These are phyloP conservation scores for Dermatemys mawii DNA, from an alignment of 2,113 vertebrate genomes.

Conservation along the genomic window DNA sequence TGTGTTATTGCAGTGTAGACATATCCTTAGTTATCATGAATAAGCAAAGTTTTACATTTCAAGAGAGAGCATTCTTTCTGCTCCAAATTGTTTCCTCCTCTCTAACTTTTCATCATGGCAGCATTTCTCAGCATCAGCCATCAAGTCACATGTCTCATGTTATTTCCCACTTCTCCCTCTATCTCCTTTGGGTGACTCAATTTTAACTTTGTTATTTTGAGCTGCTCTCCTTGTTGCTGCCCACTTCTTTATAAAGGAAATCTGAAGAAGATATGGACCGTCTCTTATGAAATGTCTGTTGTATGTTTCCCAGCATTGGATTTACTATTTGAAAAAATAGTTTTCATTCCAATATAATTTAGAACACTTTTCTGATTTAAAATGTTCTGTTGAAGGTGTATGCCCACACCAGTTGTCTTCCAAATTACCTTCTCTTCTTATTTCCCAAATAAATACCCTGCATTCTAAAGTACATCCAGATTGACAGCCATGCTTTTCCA, in stretches of 20 bases:
- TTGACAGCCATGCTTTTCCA: no score
- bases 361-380: background rate
- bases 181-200: background rate
- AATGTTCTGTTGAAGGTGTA: background rate
- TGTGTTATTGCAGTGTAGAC: background rate
- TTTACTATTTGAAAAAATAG: background rate
- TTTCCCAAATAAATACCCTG: no score
- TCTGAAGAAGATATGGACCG: background rate
- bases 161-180: background rate
- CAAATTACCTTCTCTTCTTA: background rate
- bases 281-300: background rate
- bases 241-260: background rate
- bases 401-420: background rate
- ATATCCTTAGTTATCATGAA: background rate
- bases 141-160: background rate
- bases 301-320: background rate
- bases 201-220: background rate
- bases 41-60: background rate
- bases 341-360: rapidly evolving
- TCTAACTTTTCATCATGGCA: background rate
- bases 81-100: background rate
- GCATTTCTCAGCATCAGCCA: no score
- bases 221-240: background rate
- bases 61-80: background rate
- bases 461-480: no score